phyloP scores from a whole-genome alignment of 2,797 vertebrate species.

The Pseudochirops corinnae region DNA sequence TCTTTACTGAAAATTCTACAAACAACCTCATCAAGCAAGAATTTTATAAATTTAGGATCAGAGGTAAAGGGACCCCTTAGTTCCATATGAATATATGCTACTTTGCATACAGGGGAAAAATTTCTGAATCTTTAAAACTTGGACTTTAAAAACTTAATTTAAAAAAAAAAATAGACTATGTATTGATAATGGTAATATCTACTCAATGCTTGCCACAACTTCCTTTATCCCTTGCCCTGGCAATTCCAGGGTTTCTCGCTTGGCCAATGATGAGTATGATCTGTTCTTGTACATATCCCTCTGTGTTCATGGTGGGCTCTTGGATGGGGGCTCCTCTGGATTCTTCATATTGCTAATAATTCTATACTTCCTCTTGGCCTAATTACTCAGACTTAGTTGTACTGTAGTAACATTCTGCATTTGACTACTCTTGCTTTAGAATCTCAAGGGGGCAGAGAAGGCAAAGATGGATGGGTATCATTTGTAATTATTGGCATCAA shows the following conservation, averaged over 20 bases:
- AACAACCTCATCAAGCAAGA: background rate
- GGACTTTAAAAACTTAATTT: background rate
- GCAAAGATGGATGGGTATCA: background rate
- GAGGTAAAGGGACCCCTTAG: background rate
- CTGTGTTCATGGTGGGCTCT: background rate
- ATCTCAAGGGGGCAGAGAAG: background rate
- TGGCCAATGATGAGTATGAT: background rate
- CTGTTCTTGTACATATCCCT: background rate
- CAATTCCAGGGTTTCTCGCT: background rate
- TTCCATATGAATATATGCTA: background rate
- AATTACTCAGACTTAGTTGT: background rate
- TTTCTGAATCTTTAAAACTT: background rate
- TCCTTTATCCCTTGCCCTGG: background rate
- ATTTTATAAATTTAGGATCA: background rate
- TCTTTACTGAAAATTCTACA: background rate
- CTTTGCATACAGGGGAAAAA: background rate
- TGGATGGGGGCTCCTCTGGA: background rate
- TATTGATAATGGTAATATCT: background rate
- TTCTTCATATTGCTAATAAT: background rate
- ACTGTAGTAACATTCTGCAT: background rate
- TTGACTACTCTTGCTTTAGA: background rate
- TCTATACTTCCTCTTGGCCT: background rate
- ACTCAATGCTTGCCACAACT: background rate
- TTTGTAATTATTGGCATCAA: background rate
- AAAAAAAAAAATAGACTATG: background rate